A percentile compares a stretch with the other conserved stretches of the same genome.
phyloP scores from a whole-genome alignment of 2,888 invertebrate species.

The Drosophila paranaensis region DNA sequence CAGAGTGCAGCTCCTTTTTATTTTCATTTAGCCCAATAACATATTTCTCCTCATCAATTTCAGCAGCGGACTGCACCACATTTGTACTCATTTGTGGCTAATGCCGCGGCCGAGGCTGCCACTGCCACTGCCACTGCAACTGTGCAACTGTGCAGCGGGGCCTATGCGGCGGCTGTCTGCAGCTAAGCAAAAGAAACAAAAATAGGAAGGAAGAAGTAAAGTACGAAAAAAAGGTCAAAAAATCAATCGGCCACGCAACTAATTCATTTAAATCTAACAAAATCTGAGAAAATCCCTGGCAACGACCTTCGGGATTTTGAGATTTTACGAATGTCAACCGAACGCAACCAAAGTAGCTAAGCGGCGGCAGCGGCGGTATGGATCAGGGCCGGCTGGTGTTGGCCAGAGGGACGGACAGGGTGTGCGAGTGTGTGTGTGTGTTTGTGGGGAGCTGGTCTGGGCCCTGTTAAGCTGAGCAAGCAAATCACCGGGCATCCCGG shows the following conservation, averaged over 20 bases:
- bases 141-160: constrained; percentile 46
- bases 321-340: constrained; percentile 85
- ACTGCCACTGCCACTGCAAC: too few species aligned
- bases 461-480: constrained; percentile 72
- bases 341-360: constrained; percentile 73
- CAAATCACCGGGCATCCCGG: constrained; percentile 67
- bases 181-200: constrained; percentile 17
- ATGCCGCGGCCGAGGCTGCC: neutral
- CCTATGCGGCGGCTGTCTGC: constrained; percentile 37
- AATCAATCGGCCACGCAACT: constrained; percentile 85
- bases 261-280: constrained; percentile 85
- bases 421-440: neutral
- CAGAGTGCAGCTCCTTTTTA: constrained; percentile 59
- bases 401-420: neutral
- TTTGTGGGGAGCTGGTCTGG: constrained; percentile 27
- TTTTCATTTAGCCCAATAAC: constrained; percentile 48
- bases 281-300: constrained; percentile 85
- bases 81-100: constrained; percentile 62
- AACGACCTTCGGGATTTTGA: constrained; percentile 85
- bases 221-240: constrained; percentile 83
- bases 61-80: constrained; percentile 29
- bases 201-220: neutral
- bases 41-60: constrained; percentile 62
- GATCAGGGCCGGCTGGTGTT: constrained; percentile 1
- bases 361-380: constrained; percentile 31